Base-by-base conservation (phyloP, 2,888 invertebrate species). In the Vandiemenella viatica region DNA sequence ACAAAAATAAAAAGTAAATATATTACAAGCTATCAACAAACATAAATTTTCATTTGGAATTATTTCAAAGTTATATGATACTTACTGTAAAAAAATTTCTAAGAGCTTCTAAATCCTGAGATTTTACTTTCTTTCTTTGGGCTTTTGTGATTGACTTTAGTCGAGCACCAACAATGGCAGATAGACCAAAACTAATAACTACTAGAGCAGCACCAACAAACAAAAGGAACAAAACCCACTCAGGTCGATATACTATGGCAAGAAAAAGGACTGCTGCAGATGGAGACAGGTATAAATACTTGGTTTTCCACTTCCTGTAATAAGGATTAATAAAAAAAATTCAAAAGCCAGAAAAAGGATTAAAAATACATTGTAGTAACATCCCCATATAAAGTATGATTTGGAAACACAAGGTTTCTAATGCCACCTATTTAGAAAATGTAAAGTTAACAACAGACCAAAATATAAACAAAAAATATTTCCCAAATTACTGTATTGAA, bases 81-180 rank as follows among this genome's bases (percentile, higher is more conserved):
- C 48, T 45, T 37, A 52, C 52, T 15, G 43, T 47, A 37, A 52
- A 50, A 37, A 46, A 52, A n/a, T 47, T 45, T 7, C 46, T 37
- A 45, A 49, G 37, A 5, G 47, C 48, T 22, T 49, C 45, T 7
- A 47, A 21, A 17, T 50, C 47, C 15, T 45, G 16, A 5, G 46
- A 45, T 22, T 43, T 47, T 21, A 38, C 17, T 10, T 23, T 37
- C 0, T 15, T 15, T 16, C n/a, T 38, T 18, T 20, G 40, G 13
- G 42, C 38, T 18, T 32, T 41, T 19, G 47, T 20, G 17, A 43
- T 19, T 37, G n/a, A 15, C 6, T 40, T 16, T 13, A 47, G n/a
- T 32, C 41, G 13, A n/a, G 47, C 26, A 32, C 23, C 40, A 22
- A 47, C 7, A 17, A 45, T n/a, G 10, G 46, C 41, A 19, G 37